These are phyloP conservation scores for Sceliomorpha sp. DNA, from an alignment of 2,888 invertebrate genomes.

Conservation along the genomic window DNA sequence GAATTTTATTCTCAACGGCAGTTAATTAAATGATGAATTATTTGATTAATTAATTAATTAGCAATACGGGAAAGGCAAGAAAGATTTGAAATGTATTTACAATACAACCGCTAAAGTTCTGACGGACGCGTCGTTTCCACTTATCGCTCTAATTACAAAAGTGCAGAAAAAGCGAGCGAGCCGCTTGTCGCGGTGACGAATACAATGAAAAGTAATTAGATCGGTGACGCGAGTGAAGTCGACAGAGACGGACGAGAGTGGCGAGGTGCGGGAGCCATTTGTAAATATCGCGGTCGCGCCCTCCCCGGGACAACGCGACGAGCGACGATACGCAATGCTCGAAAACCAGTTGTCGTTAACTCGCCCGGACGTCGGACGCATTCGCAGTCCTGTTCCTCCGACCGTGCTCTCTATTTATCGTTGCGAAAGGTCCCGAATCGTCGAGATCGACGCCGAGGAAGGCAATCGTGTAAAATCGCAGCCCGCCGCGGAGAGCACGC, in stretches of 20 bases:
- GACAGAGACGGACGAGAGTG: slow-evolving; percentile 42
- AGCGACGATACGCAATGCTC: slow-evolving; percentile 44
- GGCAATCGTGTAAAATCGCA: slow-evolving; percentile 23
- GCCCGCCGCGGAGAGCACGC: background rate
- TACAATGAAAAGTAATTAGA: slow-evolving; percentile 36
- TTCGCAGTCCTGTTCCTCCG: slow-evolving; percentile 32
- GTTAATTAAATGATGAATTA: too few relatives aligned
- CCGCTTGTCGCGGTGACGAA: slow-evolving; percentile 34
- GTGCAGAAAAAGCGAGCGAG: slow-evolving; percentile 7
- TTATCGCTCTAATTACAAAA: slow-evolving; percentile 15
- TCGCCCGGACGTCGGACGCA: slow-evolving; percentile 40
- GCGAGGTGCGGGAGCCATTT: slow-evolving; percentile 40
- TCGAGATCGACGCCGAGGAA: slow-evolving; percentile 6
- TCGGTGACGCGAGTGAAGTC: slow-evolving; percentile 32
- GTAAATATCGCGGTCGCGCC: slow-evolving; percentile 46
- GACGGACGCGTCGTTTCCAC: too few relatives aligned
- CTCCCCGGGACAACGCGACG: too few relatives aligned
- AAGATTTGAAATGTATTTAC: too few relatives aligned
- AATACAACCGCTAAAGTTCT: too few relatives aligned
- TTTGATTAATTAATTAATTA: too few relatives aligned
- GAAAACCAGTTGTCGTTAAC: slow-evolving; percentile 51
- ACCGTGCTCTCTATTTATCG: slow-evolving; percentile 41
- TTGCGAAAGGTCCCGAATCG: slow-evolving; percentile 25
- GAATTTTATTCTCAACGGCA: too few relatives aligned
- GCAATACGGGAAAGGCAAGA: too few relatives aligned